Evolutionary conservation across 2,888 invertebrate genomes (phyloP).

Genomic region (Himalopsyche anomala): DNA sequence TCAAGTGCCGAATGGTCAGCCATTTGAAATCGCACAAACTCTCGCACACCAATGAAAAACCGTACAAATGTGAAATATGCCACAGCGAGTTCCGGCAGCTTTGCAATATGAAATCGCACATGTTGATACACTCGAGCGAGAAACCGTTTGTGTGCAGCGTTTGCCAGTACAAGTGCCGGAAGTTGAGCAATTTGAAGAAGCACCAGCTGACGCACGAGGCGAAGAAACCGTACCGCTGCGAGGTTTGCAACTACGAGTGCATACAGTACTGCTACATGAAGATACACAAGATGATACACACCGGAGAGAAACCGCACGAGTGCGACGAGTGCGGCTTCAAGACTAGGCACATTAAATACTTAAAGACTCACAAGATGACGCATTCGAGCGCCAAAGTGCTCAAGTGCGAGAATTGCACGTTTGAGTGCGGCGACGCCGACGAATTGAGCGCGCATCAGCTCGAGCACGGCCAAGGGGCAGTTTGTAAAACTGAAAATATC

Average conservation of each 20-base stretch:
- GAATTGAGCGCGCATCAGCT: neutral
- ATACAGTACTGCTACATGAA: neutral
- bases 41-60: slow-evolving; percentile 21
- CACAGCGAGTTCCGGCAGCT: neutral
- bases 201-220: too few species aligned
- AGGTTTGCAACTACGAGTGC: slow-evolving; percentile 15
- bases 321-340: neutral
- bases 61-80: neutral
- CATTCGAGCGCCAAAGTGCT: too few species aligned
- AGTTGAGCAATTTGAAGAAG: too few species aligned
- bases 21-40: neutral
- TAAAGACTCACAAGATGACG: neutral
- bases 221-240: too few species aligned
- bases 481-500: neutral
- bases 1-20: neutral
- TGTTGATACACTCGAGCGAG: neutral
- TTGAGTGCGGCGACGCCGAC: too few species aligned
- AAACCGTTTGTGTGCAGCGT: slow-evolving; percentile 22
- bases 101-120: neutral
- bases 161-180: neutral
- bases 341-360: neutral
- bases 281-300: neutral
- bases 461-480: neutral
- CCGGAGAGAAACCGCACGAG: neutral
- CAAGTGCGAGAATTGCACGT: too few species aligned